phyloP scores from a whole-genome alignment of 2,113 vertebrate species.

The Charina bottae region DNA sequence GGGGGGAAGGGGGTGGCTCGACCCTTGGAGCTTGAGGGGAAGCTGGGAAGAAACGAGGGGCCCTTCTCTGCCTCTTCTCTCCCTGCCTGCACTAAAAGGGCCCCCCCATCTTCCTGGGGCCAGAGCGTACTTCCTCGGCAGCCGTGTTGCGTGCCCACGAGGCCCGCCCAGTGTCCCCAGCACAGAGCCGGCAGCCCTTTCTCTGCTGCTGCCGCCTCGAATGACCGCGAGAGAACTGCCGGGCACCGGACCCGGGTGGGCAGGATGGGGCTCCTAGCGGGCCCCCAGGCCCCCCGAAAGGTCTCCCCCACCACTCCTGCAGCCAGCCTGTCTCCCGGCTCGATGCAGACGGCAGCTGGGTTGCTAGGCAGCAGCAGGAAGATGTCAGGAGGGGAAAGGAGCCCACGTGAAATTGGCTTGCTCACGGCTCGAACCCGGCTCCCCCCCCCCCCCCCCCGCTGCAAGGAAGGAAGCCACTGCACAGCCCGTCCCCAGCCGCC shows the following conservation, averaged over 20 bases:
- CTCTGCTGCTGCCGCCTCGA: neutral
- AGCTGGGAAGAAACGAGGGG: neutral
- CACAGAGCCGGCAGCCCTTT: neutral
- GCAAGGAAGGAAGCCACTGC: neutral
- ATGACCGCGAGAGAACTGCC: too few relatives aligned
- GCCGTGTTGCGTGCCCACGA: too few relatives aligned
- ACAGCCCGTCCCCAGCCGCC: neutral
- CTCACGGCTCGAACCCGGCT: neutral
- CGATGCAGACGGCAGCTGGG: conserved; percentile 34
- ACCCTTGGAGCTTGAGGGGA: neutral
- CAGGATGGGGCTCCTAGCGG: neutral
- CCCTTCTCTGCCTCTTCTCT: too few relatives aligned
- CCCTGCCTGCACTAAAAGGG: neutral
- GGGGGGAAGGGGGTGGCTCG: neutral
- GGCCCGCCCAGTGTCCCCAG: too few relatives aligned
- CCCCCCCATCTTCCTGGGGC: neutral
- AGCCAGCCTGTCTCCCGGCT: conserved; percentile 8
- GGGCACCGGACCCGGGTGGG: too few relatives aligned
- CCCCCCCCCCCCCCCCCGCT: neutral
- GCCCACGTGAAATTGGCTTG: conserved; percentile 20
- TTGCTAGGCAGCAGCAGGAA: conserved; percentile 38
- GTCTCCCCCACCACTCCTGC: neutral
- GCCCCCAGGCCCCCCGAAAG: neutral
- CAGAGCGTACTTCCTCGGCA: too few relatives aligned
- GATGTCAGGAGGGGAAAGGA: conserved; percentile 18